Evolutionary conservation across 2,888 invertebrate genomes (phyloP), one percentile per base, ranked within the genome.

Genomic region (Amiota communis): DNA sequence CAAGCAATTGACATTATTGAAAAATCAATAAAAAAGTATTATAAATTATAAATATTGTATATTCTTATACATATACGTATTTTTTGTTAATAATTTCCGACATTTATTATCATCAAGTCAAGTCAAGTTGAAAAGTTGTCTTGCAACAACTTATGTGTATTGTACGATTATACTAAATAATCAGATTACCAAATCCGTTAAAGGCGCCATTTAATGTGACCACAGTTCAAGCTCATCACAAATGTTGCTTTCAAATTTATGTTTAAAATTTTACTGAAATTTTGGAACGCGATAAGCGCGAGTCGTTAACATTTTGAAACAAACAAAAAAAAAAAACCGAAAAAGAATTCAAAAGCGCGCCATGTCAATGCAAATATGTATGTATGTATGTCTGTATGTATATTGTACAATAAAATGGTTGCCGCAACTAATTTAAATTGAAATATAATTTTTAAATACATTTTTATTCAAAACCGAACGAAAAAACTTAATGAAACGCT

Each of bases 401-500:
- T 23, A 23, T 23, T 23, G 23, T 2, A 36, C 36, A 36, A 36
- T 36, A 36, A 48, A 59, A 65, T 46, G 53, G 59, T 76, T 72
- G 68, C 47, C 67, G 71, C 76, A 75, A 78, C 81, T 72, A 73
- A 84, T 83, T 83, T 73, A 71, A 84, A 85, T 80, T 75, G 69
- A 70, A 80, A 79, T 78, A 76, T 77, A 77, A 85, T 85, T 79
- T 81, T 80, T 81, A 77, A 79, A 83, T 77, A 78, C 72, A 56
- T 64, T 64, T 46, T 10, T 8, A 61, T 36, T n/a, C 1, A 1
- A 13, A 70, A 59, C 12, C 17, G 70, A 76, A 76, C 70, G 68
- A 63, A 61, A 73, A 51, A 51, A 57, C 46, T 23, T 13, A 11
- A 17, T 36, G 36, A 36, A 36, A 36, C 6, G 67, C 67, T 9